Evolutionary conservation across 2,888 invertebrate species (phyloP), one percentile per base, ranked within the genome.

Genomic region (Macaria liturata): DNA sequence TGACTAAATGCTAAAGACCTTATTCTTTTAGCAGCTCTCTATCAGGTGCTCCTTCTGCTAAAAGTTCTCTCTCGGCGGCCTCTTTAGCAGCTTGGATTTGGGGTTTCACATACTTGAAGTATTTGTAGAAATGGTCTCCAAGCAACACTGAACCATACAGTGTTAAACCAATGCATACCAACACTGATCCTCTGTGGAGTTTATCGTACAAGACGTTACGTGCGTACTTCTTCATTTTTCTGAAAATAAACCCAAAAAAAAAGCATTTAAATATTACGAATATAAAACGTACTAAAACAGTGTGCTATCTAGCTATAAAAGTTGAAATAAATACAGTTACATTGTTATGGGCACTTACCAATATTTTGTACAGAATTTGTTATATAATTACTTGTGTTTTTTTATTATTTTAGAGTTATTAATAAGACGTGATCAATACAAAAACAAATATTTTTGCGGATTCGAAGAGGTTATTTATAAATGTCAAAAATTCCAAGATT

Each of bases 41-140:
- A 42, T 91, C 88, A 9, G 86, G 79, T 31, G 91, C 75, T 42
- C 93, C 93, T 81, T 93, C 93, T 3, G 81, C 70, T 46, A 93
- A 70, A 1, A 93, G 76, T 71, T 92, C 92, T 60, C 79, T 72
- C 65, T 93, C 83, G 4, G 88, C 83, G 3, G 84, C 81, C 58
- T 75, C 78, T 54, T 83, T 83, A 0, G 78, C 68, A n/a, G 87
- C 81, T 58, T 84, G 73, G 54, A 86, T 76, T 65, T 80, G 81
- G 1, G 93, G 94, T 65, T 81, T 81, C 1, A 91, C 79, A 70
- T 92, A 81, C 59, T 72, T 82, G 56, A 79, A 81, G 68, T 93
- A 93, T 50, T 87, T 77, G 62, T 87, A 93, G 51, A 80, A 80
- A 66, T 86, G 85, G 32, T 88, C 79, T 6, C 75, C 83, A 4